phyloP scores from a whole-genome alignment of 2,113 vertebrate genomes.

The Crocuta crocuta region DNA sequence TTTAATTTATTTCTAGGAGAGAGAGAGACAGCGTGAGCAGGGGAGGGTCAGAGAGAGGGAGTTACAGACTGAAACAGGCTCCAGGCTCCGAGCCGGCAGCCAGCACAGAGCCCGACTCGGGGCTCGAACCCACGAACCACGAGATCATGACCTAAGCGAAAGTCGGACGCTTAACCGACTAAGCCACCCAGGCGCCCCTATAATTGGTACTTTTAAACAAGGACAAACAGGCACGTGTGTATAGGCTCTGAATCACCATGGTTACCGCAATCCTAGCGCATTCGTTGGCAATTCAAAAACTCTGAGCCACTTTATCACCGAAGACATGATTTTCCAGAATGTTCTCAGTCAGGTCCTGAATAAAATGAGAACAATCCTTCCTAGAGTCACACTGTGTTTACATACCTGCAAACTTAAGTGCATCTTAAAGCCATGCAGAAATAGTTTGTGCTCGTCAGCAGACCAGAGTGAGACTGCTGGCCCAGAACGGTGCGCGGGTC shows the following conservation, averaged over 20 bases:
- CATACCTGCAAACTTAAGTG: neutral
- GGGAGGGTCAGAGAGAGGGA: too few relatives aligned
- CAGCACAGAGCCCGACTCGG: too few relatives aligned
- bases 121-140: too few relatives aligned
- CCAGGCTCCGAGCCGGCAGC: too few relatives aligned
- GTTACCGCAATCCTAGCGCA: neutral
- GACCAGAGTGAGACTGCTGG: fast-evolving
- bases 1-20: too few relatives aligned
- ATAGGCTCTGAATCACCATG: neutral
- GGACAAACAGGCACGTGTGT: neutral
- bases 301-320: neutral
- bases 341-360: neutral
- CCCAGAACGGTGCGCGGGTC: neutral
- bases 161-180: too few relatives aligned
- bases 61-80: too few relatives aligned
- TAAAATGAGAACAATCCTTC: neutral
- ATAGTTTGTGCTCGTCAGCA: neutral
- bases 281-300: neutral
- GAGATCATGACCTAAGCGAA: too few relatives aligned
- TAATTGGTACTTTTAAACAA: neutral
- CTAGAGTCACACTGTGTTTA: neutral
- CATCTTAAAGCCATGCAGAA: neutral
- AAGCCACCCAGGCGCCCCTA: too few relatives aligned
- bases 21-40: too few relatives aligned
- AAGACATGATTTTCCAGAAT: neutral